Conservation (phyloP, 2,113 vertebrate genomes). For the Seriola dumerili region DNA sequence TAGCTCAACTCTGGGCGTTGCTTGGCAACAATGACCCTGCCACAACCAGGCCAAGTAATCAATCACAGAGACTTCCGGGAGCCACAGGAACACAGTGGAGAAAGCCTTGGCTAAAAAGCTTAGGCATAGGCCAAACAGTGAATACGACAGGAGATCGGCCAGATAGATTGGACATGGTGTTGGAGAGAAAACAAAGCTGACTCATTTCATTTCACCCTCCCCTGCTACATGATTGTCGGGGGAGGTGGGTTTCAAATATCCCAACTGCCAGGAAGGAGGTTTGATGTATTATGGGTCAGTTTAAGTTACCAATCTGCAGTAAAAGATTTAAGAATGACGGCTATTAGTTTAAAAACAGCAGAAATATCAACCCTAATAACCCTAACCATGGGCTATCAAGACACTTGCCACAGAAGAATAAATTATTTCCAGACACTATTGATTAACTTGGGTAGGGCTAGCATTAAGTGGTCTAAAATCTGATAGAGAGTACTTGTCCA, state of each 20-base stretch:
- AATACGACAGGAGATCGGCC: slow-evolving; percentile 62
- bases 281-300: slow-evolving; percentile 36
- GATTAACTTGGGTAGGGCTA: neutral
- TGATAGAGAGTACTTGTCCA: neutral
- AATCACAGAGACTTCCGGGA: slow-evolving; percentile 78
- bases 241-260: slow-evolving; percentile 41
- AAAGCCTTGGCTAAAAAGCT: slow-evolving; percentile 59
- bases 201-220: slow-evolving; percentile 65
- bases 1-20: slow-evolving; percentile 60
- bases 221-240: slow-evolving; percentile 19
- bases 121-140: slow-evolving; percentile 52
- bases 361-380: neutral
- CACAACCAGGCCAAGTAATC: slow-evolving; percentile 71
- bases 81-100: slow-evolving; percentile 39
- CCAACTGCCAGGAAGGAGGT: slow-evolving; percentile 26
- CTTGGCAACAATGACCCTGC: slow-evolving; percentile 77
- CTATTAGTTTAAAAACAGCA: neutral
- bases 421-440: too few species aligned
- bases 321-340: neutral
- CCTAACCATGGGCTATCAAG: neutral
- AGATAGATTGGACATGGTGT: slow-evolving; percentile 46
- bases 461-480: neutral
- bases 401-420: neutral
- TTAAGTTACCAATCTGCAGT: slow-evolving; percentile 21
- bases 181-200: slow-evolving; percentile 60